Evolutionary conservation across 2,888 invertebrate species (phyloP), one percentile per base, ranked within the genome.

Genomic region (Clunio marinus): DNA sequence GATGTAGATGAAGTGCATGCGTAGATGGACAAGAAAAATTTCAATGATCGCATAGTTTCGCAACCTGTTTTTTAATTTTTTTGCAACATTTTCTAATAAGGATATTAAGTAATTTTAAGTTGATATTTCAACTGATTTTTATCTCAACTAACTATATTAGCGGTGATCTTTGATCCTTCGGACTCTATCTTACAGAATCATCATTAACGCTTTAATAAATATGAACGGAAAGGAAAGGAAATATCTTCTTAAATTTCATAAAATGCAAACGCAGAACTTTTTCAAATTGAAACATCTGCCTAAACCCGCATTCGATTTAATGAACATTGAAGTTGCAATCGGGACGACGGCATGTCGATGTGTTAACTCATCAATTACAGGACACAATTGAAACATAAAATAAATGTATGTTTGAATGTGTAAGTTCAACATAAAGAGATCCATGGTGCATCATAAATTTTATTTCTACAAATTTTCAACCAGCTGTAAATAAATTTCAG

Each of bases 371-470:
- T 41, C 15, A n/a, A 13, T 3, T 13, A 51, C 8, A 27, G 25
- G 25, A 57, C 25, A n/a, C n/a, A 57, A 57, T 57, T 57, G 28
- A 57, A 57, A n/a, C 57, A 57, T 57, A 57, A 57, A 57, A 8
- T 13, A 20, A 27, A 27, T 8, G 28, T 27, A 8, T 51, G 51
- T 51, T 5, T 57, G 22, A 20, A 15, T 57, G 51, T 27, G 13
- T 27, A 2, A 10, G 27, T 45, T 45, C 20, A 13, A 8, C 27
- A 10, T n/a, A 57, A 57, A 63, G 63, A 46, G 63, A 41, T 46
- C 45, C 46, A 27, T n/a, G n/a, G n/a, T 46, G 63, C 32, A 37
- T 46, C 63, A 63, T 63, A 63, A 63, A 63, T 46, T n/a, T n/a
- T 62, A 41, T 15, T 62, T 24, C 22, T 37, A 13, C 15, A 59